Conservation (phyloP, 2,797 vertebrate genomes). For the Gymnopithys bicolor region DNA sequence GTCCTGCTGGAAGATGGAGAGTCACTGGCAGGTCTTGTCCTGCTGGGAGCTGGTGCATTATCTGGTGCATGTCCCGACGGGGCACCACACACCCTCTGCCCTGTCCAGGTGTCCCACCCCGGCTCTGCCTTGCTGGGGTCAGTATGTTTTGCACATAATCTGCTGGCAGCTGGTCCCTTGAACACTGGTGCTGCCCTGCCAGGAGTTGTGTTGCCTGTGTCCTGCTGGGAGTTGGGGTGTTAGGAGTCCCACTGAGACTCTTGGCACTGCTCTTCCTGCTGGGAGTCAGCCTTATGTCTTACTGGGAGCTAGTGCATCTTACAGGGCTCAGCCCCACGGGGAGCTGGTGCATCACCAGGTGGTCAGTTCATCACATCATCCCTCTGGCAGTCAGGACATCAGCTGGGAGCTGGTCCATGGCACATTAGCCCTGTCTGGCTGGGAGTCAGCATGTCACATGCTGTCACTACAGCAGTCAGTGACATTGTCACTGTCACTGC, state of each 20-base stretch:
- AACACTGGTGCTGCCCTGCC: neutral
- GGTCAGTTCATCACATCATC: neutral
- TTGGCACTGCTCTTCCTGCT: neutral
- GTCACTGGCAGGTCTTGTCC: neutral
- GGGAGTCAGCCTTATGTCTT: slow-evolving; percentile 15
- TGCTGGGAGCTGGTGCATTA: neutral
- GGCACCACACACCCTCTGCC: accelerated
- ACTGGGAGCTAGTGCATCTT: neutral
- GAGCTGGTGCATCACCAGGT: neutral
- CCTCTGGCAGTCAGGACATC: neutral
- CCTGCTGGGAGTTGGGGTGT: neutral
- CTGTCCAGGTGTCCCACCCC: neutral
- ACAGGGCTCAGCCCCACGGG: neutral
- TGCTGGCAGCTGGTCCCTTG: neutral
- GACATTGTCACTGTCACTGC: neutral
- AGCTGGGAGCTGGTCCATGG: neutral
- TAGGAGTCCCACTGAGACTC: neutral
- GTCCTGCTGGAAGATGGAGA: neutral
- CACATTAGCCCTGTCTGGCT: neutral
- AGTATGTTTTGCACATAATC: accelerated
- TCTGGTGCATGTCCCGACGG: neutral
- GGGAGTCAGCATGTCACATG: neutral
- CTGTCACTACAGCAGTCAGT: neutral
- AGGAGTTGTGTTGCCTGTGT: neutral
- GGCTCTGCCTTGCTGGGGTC: neutral